Base-by-base conservation (phyloP, 2,113 vertebrate species). In the Seriola dumerili region DNA sequence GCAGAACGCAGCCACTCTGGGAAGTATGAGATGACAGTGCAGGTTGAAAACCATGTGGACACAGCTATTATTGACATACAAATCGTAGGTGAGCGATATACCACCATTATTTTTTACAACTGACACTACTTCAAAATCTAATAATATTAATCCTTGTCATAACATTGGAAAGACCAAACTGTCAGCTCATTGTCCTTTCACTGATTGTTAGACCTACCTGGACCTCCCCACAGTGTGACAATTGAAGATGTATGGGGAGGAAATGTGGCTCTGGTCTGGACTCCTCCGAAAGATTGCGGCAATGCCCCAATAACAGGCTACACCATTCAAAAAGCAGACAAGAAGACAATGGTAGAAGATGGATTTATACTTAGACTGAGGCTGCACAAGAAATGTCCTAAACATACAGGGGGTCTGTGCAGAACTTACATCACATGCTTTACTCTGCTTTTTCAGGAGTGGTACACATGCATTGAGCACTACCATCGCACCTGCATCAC, bases 241-340 rank as follows among this genome's bases (percentile, higher is more conserved):
- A 98, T 99, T 70, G 97, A 97, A 4, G 98, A 99, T 0, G 96
- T 99, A 32, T 99, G 98, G 98, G 97, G 98, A 81, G 97, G 95
- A 75, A 99, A 99, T 4, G 98, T 98, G 29, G 97, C 97, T 84
- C 95, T 99, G 34, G 94, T 96, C 6, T 99, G 98, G 98, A 96
- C 92, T 16, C 97, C 96, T 32, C 98, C 98, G 3, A 97, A 95
- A 84, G 97, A 99, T 86, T 96, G 94, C 6, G 98, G 98, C 38
- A 99, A 99, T 21, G 96, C 97, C 25, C 95, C 96, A 59, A 99
- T 99, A 80, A 97, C 95, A 13, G 98, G 98, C 66, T 99, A 99
- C 86, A 99, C 98, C 3, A 98, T 99, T 91, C 98, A 99, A 94
- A 99, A 99, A 94, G 98, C 98, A 23, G 98, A 99, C 88, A 99